phyloP scores from a whole-genome alignment of 64 coral and sea anemone genomes.

The Pocillopora damicornis region DNA sequence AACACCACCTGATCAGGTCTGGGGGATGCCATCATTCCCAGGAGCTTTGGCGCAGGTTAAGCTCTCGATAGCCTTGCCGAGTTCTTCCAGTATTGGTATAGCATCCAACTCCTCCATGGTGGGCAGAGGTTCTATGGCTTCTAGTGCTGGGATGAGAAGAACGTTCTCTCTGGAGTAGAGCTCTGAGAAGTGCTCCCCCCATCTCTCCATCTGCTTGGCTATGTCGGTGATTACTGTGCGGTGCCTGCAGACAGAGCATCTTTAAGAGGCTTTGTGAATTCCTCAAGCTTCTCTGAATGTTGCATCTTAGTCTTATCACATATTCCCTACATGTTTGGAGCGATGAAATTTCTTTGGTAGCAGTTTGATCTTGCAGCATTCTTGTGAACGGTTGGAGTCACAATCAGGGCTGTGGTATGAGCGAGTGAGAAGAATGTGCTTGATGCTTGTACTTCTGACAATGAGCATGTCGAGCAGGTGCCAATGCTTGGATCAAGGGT shows the following conservation, averaged over 20 bases:
- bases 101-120: not conserved
- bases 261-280: slow-evolving; percentile 9
- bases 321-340: not conserved
- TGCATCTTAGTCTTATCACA: slow-evolving; percentile 12
- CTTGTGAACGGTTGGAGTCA: slow-evolving; percentile 5
- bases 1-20: slow-evolving; percentile 9
- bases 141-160: not conserved
- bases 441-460: not conserved
- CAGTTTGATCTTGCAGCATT: slow-evolving; percentile 41
- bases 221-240: slow-evolving; percentile 9
- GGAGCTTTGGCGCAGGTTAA: no score
- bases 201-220: slow-evolving; percentile 39
- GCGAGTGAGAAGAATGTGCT: not conserved
- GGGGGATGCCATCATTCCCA: no score
- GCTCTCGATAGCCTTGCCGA: no score
- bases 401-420: slow-evolving; percentile 34
- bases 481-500: not conserved
- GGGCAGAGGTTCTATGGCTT: not conserved
- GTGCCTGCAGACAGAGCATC: not conserved
- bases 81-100: no score
- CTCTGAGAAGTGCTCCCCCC: not conserved
- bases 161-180: slow-evolving; percentile 32
- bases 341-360: slow-evolving; percentile 19
- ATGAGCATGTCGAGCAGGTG: not conserved
- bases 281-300: not conserved